Evolutionary conservation across 2,797 vertebrate genomes (phyloP), one percentile per base, ranked within the genome.

Genomic region (Sphenodon punctatus): DNA sequence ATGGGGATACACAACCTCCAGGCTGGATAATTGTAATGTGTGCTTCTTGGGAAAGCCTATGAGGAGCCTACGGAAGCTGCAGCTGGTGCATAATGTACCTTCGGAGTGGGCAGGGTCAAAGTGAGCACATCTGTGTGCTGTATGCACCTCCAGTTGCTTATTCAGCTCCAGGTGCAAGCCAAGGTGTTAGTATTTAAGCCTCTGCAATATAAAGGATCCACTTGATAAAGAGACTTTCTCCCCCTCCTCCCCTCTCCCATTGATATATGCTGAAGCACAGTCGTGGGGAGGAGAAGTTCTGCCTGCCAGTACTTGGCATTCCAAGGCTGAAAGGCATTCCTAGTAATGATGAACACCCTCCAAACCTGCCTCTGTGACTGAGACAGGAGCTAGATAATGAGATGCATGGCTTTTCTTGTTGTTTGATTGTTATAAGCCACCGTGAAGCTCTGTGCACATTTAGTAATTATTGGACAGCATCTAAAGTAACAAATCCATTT

Each of bases 1-100:
- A 69, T 65, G 85, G 89, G 87, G 91, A 92, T 84, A 88, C 58
- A 84, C 85, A 88, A 81, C 85, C 77, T 87, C 76, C 84, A 84
- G 82, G 79, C 71, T 75, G 72, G 78, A 58, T 83, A 87, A 90
- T 49, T 85, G 78, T 53, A 87, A 69, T 48, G 30, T 59, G 63
- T 23, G 49, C 55, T 38, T 89, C 91, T 88, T 71, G 34, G 55
- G 66, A 82, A 87, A 86, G 75, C 80, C 78, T 88, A 46, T 66
- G 42, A 87, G 56, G 17, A 84, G 61, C 10, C 25, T 67, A 78
- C 71, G 66, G 70, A 71, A 82, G 43, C 70, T 78, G 75, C 42
- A 73, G 53, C 55, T 75, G 77, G 65, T 41, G 56, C 10, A 34
- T 64, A 80, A 84, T 66, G 36, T 53, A 34, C 71, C 76, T 88